Evolutionary conservation across 2,797 vertebrate genomes (phyloP).

Genomic region (Argyrosomus regius): DNA sequence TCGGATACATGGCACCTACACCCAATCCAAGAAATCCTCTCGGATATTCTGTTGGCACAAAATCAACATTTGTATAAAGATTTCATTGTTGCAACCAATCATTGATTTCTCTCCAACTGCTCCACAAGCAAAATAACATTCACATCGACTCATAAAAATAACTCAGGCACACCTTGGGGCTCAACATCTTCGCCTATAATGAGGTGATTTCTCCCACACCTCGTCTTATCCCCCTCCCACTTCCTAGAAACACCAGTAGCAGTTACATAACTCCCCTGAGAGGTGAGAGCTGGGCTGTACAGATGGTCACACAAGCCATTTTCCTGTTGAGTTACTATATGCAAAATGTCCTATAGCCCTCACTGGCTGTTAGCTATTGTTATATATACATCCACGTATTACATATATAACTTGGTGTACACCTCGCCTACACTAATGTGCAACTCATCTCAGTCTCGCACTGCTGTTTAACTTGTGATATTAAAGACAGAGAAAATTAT

Average conservation of each 20-base stretch:
- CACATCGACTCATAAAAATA: constrained; percentile 22
- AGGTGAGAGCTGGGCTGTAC: constrained; percentile 53
- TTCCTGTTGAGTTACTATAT: constrained; percentile 27
- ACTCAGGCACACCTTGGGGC: background rate
- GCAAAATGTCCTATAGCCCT: constrained; percentile 20
- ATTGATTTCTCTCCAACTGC: background rate
- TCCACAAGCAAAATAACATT: background rate
- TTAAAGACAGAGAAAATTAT: background rate
- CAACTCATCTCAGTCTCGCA: background rate
- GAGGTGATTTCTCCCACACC: constrained; percentile 45
- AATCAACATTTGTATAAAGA: constrained; percentile 3
- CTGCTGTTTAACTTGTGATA: background rate
- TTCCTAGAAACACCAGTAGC: constrained; percentile 57
- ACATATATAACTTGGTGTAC: background rate
- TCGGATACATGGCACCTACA: background rate
- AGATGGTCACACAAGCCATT: constrained; percentile 62
- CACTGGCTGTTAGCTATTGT: background rate
- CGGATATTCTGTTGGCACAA: constrained; percentile 3
- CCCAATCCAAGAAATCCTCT: background rate
- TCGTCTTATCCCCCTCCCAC: constrained; percentile 35
- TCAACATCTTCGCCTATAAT: constrained; percentile 37
- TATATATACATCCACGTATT: background rate
- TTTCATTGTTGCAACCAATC: background rate
- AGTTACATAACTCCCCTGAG: constrained; percentile 71
- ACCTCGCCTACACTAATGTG: background rate